Conservation (phyloP, 2,888 invertebrate species). For the Pegoplata infirma region DNA sequence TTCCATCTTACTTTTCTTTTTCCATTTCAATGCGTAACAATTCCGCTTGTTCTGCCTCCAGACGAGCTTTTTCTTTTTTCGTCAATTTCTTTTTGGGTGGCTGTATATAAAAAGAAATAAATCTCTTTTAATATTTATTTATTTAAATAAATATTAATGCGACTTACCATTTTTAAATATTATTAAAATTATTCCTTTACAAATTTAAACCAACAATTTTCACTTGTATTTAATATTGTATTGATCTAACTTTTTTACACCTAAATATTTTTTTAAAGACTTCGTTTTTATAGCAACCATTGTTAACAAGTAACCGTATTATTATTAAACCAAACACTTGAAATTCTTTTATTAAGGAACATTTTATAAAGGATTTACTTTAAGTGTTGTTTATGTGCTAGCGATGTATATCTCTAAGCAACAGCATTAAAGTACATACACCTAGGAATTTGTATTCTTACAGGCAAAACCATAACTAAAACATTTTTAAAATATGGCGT, state of each 20-base stretch:
- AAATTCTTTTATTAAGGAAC: too few relatives aligned
- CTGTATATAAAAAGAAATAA: constrained; percentile 65
- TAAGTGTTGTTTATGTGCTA: background rate
- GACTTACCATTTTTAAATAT: constrained; percentile 36
- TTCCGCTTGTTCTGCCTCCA: constrained; percentile 78
- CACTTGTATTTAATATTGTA: constrained; percentile 49
- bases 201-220: background rate
- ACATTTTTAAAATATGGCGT: too few relatives aligned
- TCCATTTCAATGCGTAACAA: constrained; percentile 78
- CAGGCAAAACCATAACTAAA: too few relatives aligned
- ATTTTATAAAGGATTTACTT: too few relatives aligned
- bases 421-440: constrained; percentile 21
- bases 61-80: constrained; percentile 77
- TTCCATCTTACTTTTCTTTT: constrained; percentile 76
- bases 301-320: constrained; percentile 32
- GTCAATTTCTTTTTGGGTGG: constrained; percentile 78
- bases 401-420: constrained; percentile 19
- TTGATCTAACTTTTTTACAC: constrained; percentile 51
- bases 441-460: too few relatives aligned
- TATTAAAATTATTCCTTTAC: background rate
- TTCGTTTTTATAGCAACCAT: constrained; percentile 35
- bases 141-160: background rate
- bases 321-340: constrained; percentile 18
- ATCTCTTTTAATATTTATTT: background rate
- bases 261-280: background rate